Percentiles rank a stretch among this genome's conserved stretches.
phyloP scores from a whole-genome alignment of 1,140 invertebrate species.

The Medauroidea extradentata region DNA sequence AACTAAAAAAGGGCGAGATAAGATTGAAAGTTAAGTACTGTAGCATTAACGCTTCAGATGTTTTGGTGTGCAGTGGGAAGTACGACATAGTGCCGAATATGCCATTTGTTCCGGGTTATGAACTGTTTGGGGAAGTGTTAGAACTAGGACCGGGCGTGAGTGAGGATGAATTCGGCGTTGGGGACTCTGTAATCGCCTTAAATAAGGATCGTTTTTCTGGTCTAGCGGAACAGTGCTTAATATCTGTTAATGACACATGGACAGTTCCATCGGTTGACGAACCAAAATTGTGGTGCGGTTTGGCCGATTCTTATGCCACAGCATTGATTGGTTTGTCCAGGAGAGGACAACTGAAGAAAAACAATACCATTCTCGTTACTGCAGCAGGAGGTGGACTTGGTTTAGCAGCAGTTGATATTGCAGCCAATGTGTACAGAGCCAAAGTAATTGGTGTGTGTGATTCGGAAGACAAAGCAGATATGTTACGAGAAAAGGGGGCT shows the following conservation, averaged over 20 bases:
- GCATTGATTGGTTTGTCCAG: conserved; percentile 52
- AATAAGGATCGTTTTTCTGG: conserved; percentile 49
- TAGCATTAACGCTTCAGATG: conserved; percentile 56
- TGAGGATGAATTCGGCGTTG: conserved; percentile 36
- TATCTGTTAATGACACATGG: conserved; percentile 53
- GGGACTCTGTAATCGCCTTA: conserved; percentile 50
- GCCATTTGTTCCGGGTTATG: conserved; percentile 53
- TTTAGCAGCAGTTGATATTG: conserved; percentile 57
- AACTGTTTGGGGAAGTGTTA: conserved; percentile 48
- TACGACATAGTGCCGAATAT: conserved; percentile 44
- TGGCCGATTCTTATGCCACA: conserved; percentile 55
- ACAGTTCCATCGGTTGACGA: conserved; percentile 46
- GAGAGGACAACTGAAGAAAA: conserved; percentile 48
- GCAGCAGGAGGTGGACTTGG: conserved; percentile 56
- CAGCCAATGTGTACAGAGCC: conserved; percentile 54
- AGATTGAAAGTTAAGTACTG: conserved; percentile 50
- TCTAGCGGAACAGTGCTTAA: conserved; percentile 51
- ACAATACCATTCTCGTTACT: conserved; percentile 53
- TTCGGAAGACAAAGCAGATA: conserved; percentile 49
- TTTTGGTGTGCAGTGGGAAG: conserved; percentile 46
- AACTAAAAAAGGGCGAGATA: too few species aligned
- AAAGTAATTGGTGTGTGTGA: conserved; percentile 57
- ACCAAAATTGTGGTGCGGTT: conserved; percentile 45
- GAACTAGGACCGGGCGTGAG: conserved; percentile 40
- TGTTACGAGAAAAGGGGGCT: conserved; percentile 54